These are phyloP conservation scores for Hipposideros armiger DNA, from an alignment of 2,113 vertebrate genomes.

Conservation along the genomic window DNA sequence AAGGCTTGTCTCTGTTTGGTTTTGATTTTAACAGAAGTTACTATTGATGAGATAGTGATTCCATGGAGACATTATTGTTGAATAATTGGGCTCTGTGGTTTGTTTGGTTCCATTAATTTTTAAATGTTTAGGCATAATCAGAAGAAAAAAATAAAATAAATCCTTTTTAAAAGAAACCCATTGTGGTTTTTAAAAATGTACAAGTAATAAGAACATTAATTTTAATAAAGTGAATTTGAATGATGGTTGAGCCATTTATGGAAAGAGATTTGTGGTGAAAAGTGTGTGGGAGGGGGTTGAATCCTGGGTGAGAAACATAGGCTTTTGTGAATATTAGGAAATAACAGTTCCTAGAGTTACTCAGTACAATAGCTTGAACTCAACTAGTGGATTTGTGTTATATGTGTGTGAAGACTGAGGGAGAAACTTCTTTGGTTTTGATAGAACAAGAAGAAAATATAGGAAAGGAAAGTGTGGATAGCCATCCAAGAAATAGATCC, in stretches of 20 bases:
- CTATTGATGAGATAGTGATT: not conserved
- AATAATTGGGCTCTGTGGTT: not conserved
- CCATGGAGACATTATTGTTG: not conserved
- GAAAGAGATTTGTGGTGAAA: not conserved
- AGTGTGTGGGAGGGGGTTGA: too few species aligned
- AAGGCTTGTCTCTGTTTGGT: not conserved
- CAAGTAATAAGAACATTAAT: not conserved
- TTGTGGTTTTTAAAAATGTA: not conserved
- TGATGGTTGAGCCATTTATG: not conserved
- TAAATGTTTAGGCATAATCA: not conserved
- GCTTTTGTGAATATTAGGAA: not conserved
- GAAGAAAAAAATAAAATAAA: not conserved
- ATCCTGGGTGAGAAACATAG: not conserved
- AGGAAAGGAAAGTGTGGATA: not conserved
- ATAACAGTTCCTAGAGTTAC: not conserved
- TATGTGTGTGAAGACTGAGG: not conserved
- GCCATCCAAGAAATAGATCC: not conserved
- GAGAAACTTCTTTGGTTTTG: not conserved
- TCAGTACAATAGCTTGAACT: not conserved
- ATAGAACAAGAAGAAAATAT: not conserved
- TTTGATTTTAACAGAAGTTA: not conserved
- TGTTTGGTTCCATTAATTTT: not conserved
- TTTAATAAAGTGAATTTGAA: not conserved
- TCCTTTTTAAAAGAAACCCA: not conserved
- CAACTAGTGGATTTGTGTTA: not conserved